Evolutionary conservation across 2,797 vertebrate species (phyloP), one percentile per base, ranked within the genome.

Genomic region (Simalia tracyae): DNA sequence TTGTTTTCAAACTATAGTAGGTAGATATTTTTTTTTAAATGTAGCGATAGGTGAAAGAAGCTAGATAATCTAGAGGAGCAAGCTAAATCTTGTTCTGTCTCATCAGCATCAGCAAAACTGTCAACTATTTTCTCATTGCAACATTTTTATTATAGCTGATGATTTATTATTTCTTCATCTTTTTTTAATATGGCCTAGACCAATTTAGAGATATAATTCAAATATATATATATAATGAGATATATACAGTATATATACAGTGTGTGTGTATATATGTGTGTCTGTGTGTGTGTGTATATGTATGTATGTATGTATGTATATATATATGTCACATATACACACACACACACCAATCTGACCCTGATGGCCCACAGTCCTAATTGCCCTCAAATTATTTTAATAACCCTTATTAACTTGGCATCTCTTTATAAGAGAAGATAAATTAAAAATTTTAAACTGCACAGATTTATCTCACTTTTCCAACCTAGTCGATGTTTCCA

Each of bases 351-450:
- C 46, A 57, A 89, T 91, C 6, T 93, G 54, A 17, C 56, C 31
- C 91, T 8, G 90, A 24, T 63, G 91, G 86, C 87, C 68, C 64
- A 90, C 60, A 95, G 87, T 93, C 94, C 95, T 92, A 87, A 1
- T 84, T 95, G 92, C 93, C 93, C 90, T 19, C 91, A 94, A 95
- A 95, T 96, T 96, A 93, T 54, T 94, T 96, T 95, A 96, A 95
- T 95, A 95, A 94, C 91, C 50, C 42, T 11, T 89, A 94, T 93
- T 94, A 95, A 86, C 63, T 92, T 63, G 92, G 86, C 9, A 56
- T 76, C 87, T 91, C 85, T 87, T 28, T 90, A 88, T 54, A 91
- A 87, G 91, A 93, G 59, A 90, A 94, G 93, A 90, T 56, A 90
- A 86, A 92, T 92, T 85, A 72, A 87, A 88, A 28, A 64, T 86